phyloP scores from a whole-genome alignment of 2,888 invertebrate species.

The Apamea sordens region DNA sequence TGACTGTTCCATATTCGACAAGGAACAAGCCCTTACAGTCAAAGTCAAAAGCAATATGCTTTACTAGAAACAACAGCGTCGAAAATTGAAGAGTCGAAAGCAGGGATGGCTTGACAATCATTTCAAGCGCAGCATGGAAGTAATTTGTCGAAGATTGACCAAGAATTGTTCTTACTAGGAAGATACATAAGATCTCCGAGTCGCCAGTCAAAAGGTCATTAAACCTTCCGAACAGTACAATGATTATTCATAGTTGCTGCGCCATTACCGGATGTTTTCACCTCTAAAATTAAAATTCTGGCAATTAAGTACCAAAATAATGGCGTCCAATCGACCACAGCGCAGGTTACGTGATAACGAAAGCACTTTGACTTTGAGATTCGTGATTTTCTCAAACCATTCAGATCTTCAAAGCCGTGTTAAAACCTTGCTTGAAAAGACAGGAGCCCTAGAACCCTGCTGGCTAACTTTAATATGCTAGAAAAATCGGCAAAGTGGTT shows the following conservation, averaged over 20 bases:
- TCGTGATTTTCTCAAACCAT: neutral
- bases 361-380: neutral
- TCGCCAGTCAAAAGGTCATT: neutral
- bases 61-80: neutral
- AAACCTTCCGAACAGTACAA: neutral
- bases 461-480: constrained; percentile 1
- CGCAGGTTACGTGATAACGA: neutral
- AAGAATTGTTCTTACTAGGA: neutral
- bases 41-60: neutral
- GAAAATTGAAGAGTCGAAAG: neutral
- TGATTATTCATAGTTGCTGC: neutral
- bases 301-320: neutral
- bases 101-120: neutral
- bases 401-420: neutral
- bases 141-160: neutral
- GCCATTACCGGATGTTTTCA: neutral
- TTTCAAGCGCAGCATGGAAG: neutral
- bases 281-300: neutral
- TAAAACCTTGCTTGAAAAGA: neutral
- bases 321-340: neutral
- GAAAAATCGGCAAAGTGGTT: neutral
- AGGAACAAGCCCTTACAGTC: neutral
- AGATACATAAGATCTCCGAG: neutral
- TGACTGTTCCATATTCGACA: neutral
- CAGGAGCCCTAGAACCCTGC: neutral